These are phyloP conservation scores for Psilopogon haemacephalus DNA, from an alignment of 2,113 vertebrate species.

Conservation along the genomic window DNA sequence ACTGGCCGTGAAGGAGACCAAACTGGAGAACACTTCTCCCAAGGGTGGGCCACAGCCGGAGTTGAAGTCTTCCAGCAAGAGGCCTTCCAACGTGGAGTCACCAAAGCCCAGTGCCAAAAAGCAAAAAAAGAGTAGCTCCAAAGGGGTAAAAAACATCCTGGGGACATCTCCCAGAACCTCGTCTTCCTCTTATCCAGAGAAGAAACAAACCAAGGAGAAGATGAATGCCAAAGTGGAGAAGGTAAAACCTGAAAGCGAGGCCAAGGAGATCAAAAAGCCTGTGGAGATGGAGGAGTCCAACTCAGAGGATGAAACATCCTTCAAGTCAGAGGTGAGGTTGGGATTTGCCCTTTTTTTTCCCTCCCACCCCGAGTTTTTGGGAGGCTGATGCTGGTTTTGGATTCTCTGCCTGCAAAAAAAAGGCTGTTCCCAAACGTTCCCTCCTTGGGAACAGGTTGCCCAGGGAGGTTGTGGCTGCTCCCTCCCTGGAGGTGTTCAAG, in stretches of 20 bases:
- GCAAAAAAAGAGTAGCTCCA: slow-evolving; percentile 91
- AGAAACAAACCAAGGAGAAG: slow-evolving; percentile 91
- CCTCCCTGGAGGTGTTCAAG: too few species aligned
- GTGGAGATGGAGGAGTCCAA: slow-evolving; percentile 92
- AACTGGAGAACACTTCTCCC: slow-evolving; percentile 91
- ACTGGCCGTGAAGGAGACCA: slow-evolving; percentile 93
- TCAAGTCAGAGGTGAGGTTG: slow-evolving; percentile 91
- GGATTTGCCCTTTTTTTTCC: background rate
- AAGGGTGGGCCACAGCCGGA: slow-evolving; percentile 88
- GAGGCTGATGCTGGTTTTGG: background rate
- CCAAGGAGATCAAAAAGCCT: slow-evolving; percentile 87
- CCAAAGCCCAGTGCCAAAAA: slow-evolving; percentile 94
- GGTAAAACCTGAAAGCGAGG: slow-evolving; percentile 85
- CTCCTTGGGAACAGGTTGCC: background rate
- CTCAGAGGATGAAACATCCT: slow-evolving; percentile 94
- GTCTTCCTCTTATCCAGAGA: slow-evolving; percentile 85
- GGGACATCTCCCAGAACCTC: slow-evolving; percentile 86
- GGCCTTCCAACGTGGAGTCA: slow-evolving; percentile 88
- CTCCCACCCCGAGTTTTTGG: background rate
- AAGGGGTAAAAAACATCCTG: slow-evolving; percentile 82
- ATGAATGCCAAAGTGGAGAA: slow-evolving; percentile 82
- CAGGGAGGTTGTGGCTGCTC: too few species aligned
- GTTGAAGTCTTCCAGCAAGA: slow-evolving; percentile 87
- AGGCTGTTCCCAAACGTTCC: background rate
- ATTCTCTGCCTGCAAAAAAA: background rate